phyloP scores from a whole-genome alignment of 2,888 invertebrate species.

The Empis stercorea region DNA sequence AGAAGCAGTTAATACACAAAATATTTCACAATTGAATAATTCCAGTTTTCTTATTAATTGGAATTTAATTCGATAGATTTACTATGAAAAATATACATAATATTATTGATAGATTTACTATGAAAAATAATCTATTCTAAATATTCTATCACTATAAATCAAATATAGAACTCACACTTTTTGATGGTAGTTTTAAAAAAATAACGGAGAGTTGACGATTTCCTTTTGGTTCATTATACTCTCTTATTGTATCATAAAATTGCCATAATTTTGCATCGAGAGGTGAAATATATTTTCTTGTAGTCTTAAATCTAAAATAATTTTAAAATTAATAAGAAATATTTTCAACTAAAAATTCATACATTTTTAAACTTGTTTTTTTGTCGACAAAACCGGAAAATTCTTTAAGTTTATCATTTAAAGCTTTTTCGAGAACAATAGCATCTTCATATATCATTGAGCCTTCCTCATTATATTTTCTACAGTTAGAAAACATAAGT shows the following conservation, averaged over 20 bases:
- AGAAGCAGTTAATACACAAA: too few species aligned
- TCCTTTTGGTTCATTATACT: conserved; percentile 73
- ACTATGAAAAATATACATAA: too few species aligned
- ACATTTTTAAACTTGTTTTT: conserved; percentile 22
- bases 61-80: too few species aligned
- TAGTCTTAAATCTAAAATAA: background rate
- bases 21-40: too few species aligned
- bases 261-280: conserved; percentile 69
- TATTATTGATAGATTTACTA: too few species aligned
- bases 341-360: conserved; percentile 8
- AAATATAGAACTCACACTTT: too few species aligned
- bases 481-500: conserved; percentile 96
- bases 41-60: too few species aligned
- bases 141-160: too few species aligned
- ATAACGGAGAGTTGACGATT: conserved; percentile 83
- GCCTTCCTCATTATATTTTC: conserved; percentile 92
- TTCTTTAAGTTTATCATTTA: conserved; percentile 72
- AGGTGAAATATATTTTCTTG: conserved; percentile 41
- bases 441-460: conserved; percentile 94
- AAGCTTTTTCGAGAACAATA: conserved; percentile 67
- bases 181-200: conserved; percentile 90
- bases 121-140: too few species aligned
- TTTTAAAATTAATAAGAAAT: conserved; percentile 4
- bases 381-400: conserved; percentile 46
- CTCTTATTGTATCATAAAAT: conserved; percentile 78